phyloP scores from a whole-genome alignment of 1,140 invertebrate genomes.

The Epicauta chinensis region DNA sequence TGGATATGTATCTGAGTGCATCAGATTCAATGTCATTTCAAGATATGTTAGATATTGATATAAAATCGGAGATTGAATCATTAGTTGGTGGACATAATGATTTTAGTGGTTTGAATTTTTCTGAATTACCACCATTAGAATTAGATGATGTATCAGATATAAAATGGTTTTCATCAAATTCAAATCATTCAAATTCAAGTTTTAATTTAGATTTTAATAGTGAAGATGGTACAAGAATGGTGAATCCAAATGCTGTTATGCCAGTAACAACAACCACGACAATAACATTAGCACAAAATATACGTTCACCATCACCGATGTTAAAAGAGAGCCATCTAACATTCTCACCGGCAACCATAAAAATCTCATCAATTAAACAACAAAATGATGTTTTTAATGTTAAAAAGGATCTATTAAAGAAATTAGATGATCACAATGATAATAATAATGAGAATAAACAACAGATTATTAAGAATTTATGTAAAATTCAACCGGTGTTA shows the following conservation, averaged over 20 bases:
- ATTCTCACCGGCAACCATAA: conserved; percentile 58
- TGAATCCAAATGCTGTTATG: conserved; percentile 72
- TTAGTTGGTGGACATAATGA: conserved; percentile 61
- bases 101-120: conserved; percentile 55
- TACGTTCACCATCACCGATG: conserved; percentile 45
- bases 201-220: conserved; percentile 66
- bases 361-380: conserved; percentile 47
- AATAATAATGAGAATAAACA: conserved; percentile 43
- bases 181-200: conserved; percentile 57
- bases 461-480: conserved; percentile 37
- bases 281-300: conserved; percentile 38
- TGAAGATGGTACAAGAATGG: conserved; percentile 66
- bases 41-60: conserved; percentile 75
- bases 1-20: conserved; percentile 50
- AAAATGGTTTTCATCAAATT: conserved; percentile 49
- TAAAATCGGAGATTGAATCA: conserved; percentile 72
- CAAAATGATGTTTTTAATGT: conserved; percentile 9
- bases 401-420: conserved; percentile 38
- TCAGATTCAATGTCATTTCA: conserved; percentile 58
- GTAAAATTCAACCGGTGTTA: conserved; percentile 37
- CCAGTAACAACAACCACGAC: conserved; percentile 40
- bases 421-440: conserved; percentile 35
- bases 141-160: conserved; percentile 56
- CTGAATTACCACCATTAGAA: conserved; percentile 59
- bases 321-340: conserved; percentile 57